Base-by-base conservation (phyloP, 1,140 invertebrate genomes). In the Temnothorax nylanderi region DNA sequence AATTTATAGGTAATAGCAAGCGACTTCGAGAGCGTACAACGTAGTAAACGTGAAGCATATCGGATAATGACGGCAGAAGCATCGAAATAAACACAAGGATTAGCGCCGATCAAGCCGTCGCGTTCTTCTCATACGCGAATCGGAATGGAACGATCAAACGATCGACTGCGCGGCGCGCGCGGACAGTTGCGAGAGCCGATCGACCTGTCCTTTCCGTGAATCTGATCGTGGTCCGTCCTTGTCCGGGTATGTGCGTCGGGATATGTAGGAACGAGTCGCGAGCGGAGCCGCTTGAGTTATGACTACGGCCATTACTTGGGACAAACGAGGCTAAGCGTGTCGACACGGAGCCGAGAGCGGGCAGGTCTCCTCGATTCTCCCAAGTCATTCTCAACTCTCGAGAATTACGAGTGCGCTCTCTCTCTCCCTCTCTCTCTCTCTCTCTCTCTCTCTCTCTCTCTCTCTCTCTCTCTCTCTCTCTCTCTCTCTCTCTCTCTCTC, bases 311-410 rank as follows among this genome's bases (percentile, higher is more conserved):
- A 92, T 93, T 93, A 90, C 92, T 91, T 88, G 88, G 90, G 91
- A 94, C 91, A 93, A 94, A 94, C 93, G 93, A 94, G 93, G 91
- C 92, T 94, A 93, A 93, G 91, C 92, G 89, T 93, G 93, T 94
- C 93, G 93, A 94, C 91, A 92, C 88, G 85, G 51, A 84, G 80
- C 62, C 81, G 75, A 74, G 75, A 74, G 67, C 87, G 75, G 84
- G 78, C 86, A 88, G 87, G 89, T 91, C 91, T 94, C 90, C 89
- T 88, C 76, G 72, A 65, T 86, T 90, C 90, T 86, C 85, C 64
- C 76, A 58, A 76, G 84, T 90, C 80, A 80, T 86, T 90, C 87
- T 72, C 77, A 64, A 86, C 85, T 88, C 75, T 41, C 54, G 32
- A 87, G 87, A 91, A 90, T 91, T 90, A 88, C 89, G 82, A 87